Evolutionary conservation across 1,140 invertebrate species (phyloP).

Genomic region (Stegodyphus dumicola): DNA sequence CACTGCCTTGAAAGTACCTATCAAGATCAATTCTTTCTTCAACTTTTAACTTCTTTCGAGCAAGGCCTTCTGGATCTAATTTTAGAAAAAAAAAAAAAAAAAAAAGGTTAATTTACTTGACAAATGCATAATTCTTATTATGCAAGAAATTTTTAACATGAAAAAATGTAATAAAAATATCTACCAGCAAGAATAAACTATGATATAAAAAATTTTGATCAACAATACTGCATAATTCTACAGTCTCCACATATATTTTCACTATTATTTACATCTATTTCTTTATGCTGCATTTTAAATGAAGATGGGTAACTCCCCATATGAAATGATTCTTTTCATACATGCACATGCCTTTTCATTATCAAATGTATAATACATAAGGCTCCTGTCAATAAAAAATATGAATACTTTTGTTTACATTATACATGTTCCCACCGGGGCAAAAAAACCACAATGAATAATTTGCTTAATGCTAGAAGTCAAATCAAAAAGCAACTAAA

Average conservation of each 20-base stretch:
- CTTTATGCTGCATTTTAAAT: too few species aligned
- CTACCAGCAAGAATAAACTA: not conserved
- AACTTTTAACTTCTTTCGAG: constrained; percentile 63
- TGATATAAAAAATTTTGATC: not conserved
- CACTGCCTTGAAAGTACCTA: constrained; percentile 57
- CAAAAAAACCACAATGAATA: too few species aligned
- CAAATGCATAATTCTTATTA: not conserved
- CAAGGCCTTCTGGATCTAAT: constrained; percentile 63
- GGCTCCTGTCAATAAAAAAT: too few species aligned
- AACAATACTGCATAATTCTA: not conserved
- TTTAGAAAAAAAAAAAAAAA: not conserved
- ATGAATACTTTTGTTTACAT: too few species aligned
- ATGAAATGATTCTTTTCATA: not conserved
- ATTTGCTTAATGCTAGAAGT: too few species aligned
- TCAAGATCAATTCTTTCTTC: constrained; percentile 59
- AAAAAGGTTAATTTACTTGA: not conserved
- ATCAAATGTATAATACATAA: too few species aligned
- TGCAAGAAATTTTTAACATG: not conserved
- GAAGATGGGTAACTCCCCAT: too few species aligned
- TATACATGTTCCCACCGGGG: too few species aligned
- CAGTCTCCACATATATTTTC: too few species aligned
- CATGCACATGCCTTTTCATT: too few species aligned
- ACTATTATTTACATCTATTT: not conserved
- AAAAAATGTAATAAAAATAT: not conserved
- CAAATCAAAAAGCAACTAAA: too few species aligned